phyloP scores from a whole-genome alignment of 2,113 vertebrate species.

The Orycteropus afer region DNA sequence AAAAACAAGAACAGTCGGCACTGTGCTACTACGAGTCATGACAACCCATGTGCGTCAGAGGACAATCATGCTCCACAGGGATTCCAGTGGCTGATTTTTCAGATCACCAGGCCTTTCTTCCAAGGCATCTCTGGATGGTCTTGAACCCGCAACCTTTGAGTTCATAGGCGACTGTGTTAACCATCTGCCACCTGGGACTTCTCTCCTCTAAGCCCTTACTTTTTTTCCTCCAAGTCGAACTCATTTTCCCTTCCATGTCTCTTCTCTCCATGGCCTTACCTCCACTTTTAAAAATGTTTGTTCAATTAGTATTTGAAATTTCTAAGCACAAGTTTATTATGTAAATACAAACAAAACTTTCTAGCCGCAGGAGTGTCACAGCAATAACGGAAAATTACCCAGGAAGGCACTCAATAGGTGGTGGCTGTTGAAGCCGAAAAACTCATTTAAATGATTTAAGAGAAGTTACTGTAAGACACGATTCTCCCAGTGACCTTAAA shows the following conservation, averaged over 20 bases:
- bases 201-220: background rate
- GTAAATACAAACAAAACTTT: conserved; percentile 59
- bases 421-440: conserved; percentile 72
- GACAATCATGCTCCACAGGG: background rate
- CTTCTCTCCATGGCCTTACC: background rate
- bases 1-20: background rate
- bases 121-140: background rate
- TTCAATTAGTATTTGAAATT: conserved; percentile 54
- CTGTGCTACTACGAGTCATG: background rate
- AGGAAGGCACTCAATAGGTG: conserved; percentile 62
- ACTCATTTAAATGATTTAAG: conserved; percentile 79
- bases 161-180: background rate
- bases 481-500: conserved; percentile 53
- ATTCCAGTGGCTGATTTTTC: background rate
- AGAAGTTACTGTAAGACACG: conserved; percentile 55
- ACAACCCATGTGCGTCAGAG: background rate
- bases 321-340: conserved; percentile 62
- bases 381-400: conserved; percentile 67
- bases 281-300: background rate
- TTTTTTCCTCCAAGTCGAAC: background rate
- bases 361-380: conserved; percentile 10
- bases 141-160: background rate
- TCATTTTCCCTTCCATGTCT: background rate
- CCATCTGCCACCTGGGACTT: background rate
- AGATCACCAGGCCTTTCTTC: background rate